These are phyloP conservation scores for Solea solea DNA, from an alignment of 2,113 vertebrate genomes.

Conservation along the genomic window DNA sequence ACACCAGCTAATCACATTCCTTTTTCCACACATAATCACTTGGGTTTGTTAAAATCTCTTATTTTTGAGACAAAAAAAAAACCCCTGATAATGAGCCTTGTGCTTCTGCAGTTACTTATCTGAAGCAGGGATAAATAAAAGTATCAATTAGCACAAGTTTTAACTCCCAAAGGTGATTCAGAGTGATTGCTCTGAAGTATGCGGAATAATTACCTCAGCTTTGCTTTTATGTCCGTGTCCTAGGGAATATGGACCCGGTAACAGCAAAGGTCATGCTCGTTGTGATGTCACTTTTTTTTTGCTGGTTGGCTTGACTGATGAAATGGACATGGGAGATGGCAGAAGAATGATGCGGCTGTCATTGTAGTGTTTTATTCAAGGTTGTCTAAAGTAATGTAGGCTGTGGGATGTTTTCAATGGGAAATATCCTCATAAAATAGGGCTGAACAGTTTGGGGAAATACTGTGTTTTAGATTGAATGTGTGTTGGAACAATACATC, in stretches of 20 bases:
- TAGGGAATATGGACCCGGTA: conserved; percentile 48
- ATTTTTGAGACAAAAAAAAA: conserved; percentile 36
- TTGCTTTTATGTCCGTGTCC: conserved; percentile 52
- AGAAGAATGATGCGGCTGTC: conserved; percentile 22
- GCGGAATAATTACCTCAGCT: conserved; percentile 62
- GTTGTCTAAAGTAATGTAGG: background rate
- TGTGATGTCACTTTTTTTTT: conserved; percentile 39
- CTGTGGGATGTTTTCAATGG: background rate
- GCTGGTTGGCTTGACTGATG: conserved; percentile 37
- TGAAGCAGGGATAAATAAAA: conserved; percentile 52
- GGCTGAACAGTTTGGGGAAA: too few species aligned
- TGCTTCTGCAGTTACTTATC: conserved; percentile 39
- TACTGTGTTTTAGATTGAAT: too few species aligned
- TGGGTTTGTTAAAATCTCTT: conserved; percentile 44
- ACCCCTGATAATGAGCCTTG: conserved; percentile 16
- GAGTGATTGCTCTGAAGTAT: conserved; percentile 33
- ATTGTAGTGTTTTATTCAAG: background rate
- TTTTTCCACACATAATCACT: conserved; percentile 43
- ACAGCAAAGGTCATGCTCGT: conserved; percentile 49
- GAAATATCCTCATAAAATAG: too few species aligned
- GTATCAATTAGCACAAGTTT: conserved; percentile 51
- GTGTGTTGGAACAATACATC: too few species aligned
- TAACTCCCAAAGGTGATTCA: conserved; percentile 46
- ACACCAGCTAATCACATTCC: conserved; percentile 33
- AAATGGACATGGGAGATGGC: conserved; percentile 39